A percentile compares a stretch with the other conserved stretches of the same genome.
Conservation (phyloP, 2,888 invertebrate genomes). For the Trypoxylon attenuatum region DNA sequence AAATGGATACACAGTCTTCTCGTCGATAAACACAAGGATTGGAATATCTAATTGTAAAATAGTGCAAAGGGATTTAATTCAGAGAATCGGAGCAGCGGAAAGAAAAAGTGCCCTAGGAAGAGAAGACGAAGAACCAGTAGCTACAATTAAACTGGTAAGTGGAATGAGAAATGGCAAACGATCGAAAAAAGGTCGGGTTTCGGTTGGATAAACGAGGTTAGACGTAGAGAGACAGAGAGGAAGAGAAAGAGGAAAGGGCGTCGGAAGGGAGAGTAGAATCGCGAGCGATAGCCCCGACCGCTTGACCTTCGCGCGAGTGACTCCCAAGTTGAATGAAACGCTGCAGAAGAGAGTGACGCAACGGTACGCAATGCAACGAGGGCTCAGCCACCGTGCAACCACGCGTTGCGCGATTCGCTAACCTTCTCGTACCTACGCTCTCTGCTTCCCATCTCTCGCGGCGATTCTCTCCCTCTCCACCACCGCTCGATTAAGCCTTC, state of each 20-base stretch:
- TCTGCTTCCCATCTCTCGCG: not conserved
- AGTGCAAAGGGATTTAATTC: no score
- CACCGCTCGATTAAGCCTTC: not conserved
- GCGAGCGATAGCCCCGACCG: slow-evolving; percentile 60
- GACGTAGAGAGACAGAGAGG: slow-evolving; percentile 4
- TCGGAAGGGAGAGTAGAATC: slow-evolving; percentile 13
- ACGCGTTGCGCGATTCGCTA: slow-evolving; percentile 46
- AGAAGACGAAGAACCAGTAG: no score
- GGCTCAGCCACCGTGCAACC: slow-evolving; percentile 35
- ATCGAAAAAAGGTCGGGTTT: no score
- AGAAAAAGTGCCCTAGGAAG: no score
- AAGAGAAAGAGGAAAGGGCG: slow-evolving; percentile 14
- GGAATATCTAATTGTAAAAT: no score
- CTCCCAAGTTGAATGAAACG: slow-evolving; percentile 70
- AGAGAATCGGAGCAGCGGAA: no score
- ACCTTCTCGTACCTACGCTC: slow-evolving; percentile 22
- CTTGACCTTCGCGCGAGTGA: slow-evolving; percentile 70
- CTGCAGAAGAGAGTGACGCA: slow-evolving; percentile 66
- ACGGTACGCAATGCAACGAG: slow-evolving; percentile 56
- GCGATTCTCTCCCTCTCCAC: not conserved
- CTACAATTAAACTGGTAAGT: no score
- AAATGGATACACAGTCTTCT: no score
- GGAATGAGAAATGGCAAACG: no score
- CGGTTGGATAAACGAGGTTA: slow-evolving; percentile 29
- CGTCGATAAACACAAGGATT: no score